A percentile compares a stretch with the other conserved stretches of the same genome.
phyloP scores from a whole-genome alignment of 2,113 vertebrate genomes.

The Apus apus region DNA sequence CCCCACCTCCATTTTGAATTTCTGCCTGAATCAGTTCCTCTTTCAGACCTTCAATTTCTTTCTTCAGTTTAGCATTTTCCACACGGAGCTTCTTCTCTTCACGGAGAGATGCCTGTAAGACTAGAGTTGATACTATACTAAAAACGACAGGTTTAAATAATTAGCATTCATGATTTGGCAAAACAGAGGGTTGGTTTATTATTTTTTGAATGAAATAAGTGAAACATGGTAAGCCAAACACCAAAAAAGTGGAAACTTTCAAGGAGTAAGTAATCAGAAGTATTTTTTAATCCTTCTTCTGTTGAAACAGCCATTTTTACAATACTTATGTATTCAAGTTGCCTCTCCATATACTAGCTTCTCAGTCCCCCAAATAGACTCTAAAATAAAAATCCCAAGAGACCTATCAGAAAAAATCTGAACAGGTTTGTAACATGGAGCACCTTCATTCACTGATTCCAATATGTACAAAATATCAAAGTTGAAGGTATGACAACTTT shows the following conservation, averaged over 20 bases:
- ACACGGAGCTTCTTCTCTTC: constrained; percentile 96
- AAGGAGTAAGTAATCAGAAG: not conserved
- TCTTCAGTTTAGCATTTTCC: constrained; percentile 95
- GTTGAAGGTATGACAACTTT: not conserved
- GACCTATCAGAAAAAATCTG: not conserved
- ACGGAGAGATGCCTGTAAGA: constrained; percentile 87
- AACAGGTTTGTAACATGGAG: not conserved
- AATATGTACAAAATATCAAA: not conserved
- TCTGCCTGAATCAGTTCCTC: constrained; percentile 90
- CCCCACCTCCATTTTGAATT: constrained; percentile 88
- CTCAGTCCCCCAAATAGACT: not conserved
- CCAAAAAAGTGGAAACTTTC: not conserved
- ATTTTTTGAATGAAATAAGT: not conserved
- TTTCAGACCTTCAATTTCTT: constrained; percentile 92
- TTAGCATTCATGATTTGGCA: not conserved
- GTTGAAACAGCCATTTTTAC: not conserved
- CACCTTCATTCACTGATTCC: not conserved
- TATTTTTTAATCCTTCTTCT: not conserved
- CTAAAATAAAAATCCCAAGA: not conserved
- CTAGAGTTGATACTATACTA: constrained; percentile 67
- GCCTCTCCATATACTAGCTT: not conserved
- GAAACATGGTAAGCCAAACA: not conserved
- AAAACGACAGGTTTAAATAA: not conserved
- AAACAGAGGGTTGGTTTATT: not conserved
- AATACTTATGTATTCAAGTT: not conserved